Conservation (phyloP, 2,113 vertebrate genomes). For the Eubucco bourcierii region DNA sequence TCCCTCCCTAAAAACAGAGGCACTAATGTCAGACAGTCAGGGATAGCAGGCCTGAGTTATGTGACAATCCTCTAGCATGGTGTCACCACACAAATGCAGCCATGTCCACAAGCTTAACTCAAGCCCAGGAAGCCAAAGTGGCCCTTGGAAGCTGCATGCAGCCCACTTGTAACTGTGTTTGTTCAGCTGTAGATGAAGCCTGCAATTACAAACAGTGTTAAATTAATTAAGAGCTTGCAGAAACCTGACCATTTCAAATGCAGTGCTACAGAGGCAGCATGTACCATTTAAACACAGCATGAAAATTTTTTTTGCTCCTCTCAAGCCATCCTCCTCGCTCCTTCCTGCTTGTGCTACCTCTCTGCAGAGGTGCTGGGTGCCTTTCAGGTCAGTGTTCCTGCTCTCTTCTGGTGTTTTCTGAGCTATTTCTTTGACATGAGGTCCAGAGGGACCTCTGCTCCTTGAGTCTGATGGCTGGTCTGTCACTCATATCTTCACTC, state of each 20-base stretch:
- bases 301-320: neutral
- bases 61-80: accelerated
- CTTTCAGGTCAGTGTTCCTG: neutral
- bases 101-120: neutral
- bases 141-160: accelerated
- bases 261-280: neutral
- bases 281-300: neutral
- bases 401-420: neutral
- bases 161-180: accelerated
- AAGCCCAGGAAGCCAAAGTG: neutral
- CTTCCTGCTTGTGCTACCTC: accelerated
- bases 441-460: neutral
- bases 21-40: accelerated
- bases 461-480: neutral
- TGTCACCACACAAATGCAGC: neutral
- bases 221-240: neutral
- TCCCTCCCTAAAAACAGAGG: neutral
- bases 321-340: neutral
- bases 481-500: neutral
- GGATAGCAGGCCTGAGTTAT: neutral
- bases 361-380: neutral
- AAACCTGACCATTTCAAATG: neutral
- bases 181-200: neutral
- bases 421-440: neutral
- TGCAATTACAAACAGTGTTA: neutral